Conservation (phyloP, 2,113 vertebrate genomes). For the Serranochromis macrocephalus region DNA sequence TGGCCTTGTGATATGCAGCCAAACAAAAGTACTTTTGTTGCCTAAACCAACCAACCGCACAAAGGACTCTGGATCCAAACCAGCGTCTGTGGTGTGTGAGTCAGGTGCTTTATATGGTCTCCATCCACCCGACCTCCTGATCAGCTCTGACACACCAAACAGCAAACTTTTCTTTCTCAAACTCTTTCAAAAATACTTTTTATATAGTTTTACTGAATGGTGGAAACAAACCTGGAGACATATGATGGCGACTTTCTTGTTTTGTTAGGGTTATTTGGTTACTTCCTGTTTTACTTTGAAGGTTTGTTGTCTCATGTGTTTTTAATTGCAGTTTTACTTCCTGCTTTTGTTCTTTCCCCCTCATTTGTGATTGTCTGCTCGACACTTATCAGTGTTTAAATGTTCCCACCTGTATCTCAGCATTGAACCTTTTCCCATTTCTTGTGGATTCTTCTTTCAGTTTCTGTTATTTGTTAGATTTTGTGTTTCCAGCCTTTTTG, state of each 20-base stretch:
- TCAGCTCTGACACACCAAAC: background rate
- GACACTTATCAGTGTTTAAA: rapidly evolving
- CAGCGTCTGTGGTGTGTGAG: background rate
- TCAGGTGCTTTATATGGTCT: background rate
- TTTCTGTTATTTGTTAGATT: background rate
- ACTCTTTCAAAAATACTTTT: background rate
- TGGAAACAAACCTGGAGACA: background rate
- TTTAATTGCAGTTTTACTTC: background rate
- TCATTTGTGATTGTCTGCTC: background rate
- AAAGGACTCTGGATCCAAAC: background rate
- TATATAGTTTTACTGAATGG: rapidly evolving
- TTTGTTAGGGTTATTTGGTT: background rate
- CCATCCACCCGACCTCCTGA: background rate
- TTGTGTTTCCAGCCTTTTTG: rapidly evolving
- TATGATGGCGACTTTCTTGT: rapidly evolving
- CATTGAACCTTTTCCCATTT: background rate
- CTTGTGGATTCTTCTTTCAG: background rate
- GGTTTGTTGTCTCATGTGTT: background rate
- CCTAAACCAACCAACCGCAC: background rate
- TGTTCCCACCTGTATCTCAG: background rate
- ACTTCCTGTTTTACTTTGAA: background rate
- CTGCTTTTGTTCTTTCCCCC: background rate
- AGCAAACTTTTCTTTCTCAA: background rate
- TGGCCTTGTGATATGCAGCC: background rate
- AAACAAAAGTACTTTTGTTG: background rate